phyloP scores from a whole-genome alignment of 1,140 invertebrate genomes.

The Hyphantria cunea region DNA sequence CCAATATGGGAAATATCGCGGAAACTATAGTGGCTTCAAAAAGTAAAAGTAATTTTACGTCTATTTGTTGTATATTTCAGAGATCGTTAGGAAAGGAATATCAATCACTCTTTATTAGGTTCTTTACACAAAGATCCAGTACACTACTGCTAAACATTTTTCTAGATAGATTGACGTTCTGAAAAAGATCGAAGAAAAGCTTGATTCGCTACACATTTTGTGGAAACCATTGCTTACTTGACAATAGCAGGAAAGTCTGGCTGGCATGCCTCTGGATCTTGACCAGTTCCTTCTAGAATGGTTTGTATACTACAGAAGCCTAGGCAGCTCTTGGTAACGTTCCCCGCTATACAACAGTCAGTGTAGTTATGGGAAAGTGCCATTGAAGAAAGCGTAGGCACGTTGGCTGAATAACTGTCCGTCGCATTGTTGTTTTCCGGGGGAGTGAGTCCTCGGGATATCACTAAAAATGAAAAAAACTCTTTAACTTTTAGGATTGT shows the following conservation, averaged over 20 bases:
- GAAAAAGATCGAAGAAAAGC: no score
- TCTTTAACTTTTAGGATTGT: slow-evolving; percentile 5
- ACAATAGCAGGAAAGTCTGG: slow-evolving; percentile 89
- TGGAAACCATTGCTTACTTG: no score
- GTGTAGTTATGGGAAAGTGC: slow-evolving; percentile 87
- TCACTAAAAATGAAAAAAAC: slow-evolving; percentile 71
- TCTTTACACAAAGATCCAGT: no score
- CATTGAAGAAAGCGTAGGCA: slow-evolving; percentile 65
- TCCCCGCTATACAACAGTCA: slow-evolving; percentile 86
- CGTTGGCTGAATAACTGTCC: slow-evolving; percentile 77
- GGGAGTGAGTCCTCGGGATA: slow-evolving; percentile 81
- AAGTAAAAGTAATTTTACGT: no score
- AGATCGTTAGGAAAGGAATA: no score
- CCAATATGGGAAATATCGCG: no score
- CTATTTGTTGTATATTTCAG: no score
- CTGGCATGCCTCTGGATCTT: slow-evolving; percentile 90
- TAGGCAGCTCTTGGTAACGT: slow-evolving; percentile 86
- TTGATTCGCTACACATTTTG: no score
- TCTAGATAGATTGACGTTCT: no score
- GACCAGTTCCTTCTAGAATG: slow-evolving; percentile 89
- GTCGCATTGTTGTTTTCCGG: slow-evolving; percentile 74
- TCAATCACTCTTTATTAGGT: no score
- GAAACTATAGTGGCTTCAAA: no score
- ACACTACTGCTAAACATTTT: no score
- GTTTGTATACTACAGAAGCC: slow-evolving; percentile 92